Percentiles rank a stretch among this genome's conserved stretches.
These are phyloP conservation scores for Acyrthosiphon pisum DNA, from an alignment of 1,140 invertebrate genomes.

Conservation along the genomic window DNA sequence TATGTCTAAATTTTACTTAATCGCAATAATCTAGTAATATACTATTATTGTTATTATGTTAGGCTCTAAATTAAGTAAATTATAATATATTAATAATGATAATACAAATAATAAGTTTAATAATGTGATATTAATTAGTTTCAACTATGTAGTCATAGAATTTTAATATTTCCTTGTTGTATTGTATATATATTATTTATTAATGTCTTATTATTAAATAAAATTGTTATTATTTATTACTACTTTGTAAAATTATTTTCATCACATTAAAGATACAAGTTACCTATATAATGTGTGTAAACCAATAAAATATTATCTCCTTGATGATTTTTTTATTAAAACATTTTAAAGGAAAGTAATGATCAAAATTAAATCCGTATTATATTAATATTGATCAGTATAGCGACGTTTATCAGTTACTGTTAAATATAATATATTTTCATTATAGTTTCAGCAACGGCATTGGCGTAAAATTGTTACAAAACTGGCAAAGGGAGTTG, in stretches of 20 bases:
- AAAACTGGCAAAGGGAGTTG: too few species aligned
- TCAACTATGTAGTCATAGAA: slow-evolving; percentile 13
- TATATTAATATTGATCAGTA: too few species aligned
- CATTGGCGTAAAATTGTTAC: too few species aligned
- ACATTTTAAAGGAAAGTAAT: not conserved
- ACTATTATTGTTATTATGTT: not conserved
- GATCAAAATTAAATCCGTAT: not conserved
- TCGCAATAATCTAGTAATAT: slow-evolving; percentile 27
- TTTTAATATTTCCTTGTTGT: slow-evolving; percentile 51
- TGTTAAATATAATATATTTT: too few species aligned
- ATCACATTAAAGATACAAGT: not conserved
- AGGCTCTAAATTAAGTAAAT: slow-evolving; percentile 11
- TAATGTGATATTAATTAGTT: slow-evolving; percentile 57
- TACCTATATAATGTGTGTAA: not conserved
- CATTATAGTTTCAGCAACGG: too few species aligned
- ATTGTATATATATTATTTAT: slow-evolving; percentile 40
- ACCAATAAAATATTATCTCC: not conserved
- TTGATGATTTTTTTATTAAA: not conserved
- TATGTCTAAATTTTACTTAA: slow-evolving; percentile 15
- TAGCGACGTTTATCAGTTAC: not conserved
- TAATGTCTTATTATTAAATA: slow-evolving; percentile 26
- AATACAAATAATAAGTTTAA: slow-evolving; percentile 11
- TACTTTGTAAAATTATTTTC: not conserved
- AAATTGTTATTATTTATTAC: slow-evolving; percentile 55
- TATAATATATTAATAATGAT: not conserved